Percentiles rank a stretch among this genome's conserved stretches.
These are phyloP conservation scores for Illadopsis cleaveri DNA, from an alignment of 2,113 vertebrate species.

Conservation along the genomic window DNA sequence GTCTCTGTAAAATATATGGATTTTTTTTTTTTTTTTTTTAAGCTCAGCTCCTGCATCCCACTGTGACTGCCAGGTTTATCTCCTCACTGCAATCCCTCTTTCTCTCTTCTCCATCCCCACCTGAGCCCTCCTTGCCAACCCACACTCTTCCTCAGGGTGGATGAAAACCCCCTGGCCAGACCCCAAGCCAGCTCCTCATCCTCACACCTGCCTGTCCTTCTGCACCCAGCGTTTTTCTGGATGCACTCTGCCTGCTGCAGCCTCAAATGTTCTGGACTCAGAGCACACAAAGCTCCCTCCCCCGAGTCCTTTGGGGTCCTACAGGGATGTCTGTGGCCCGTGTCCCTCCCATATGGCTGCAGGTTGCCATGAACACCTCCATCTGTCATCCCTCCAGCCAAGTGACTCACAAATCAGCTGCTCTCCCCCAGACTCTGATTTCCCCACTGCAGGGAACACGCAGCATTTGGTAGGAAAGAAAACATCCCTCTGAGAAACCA, in stretches of 20 bases:
- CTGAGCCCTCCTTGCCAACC: neutral
- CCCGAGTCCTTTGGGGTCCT: rapidly evolving
- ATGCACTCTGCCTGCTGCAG: neutral
- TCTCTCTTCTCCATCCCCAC: neutral
- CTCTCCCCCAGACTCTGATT: neutral
- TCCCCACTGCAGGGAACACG: neutral
- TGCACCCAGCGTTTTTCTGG: neutral
- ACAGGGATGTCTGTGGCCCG: neutral
- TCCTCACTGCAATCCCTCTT: neutral
- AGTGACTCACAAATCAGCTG: neutral
- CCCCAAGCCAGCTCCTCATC: neutral
- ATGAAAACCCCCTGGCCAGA: neutral
- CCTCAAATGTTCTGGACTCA: neutral
- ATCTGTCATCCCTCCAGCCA: neutral
- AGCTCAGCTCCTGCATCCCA: neutral
- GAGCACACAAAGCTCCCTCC: neutral
- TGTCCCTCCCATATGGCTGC: neutral
- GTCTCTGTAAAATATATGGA: neutral
- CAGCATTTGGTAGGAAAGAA: neutral
- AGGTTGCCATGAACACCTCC: neutral
- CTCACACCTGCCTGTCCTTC: rapidly evolving
- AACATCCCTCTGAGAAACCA: neutral
- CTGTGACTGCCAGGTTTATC: neutral
- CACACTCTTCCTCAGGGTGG: neutral
- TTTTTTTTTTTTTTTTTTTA: too few species aligned